These are phyloP conservation scores for Nyctalus aviator DNA, from an alignment of 2,797 vertebrate genomes.

Conservation along the genomic window DNA sequence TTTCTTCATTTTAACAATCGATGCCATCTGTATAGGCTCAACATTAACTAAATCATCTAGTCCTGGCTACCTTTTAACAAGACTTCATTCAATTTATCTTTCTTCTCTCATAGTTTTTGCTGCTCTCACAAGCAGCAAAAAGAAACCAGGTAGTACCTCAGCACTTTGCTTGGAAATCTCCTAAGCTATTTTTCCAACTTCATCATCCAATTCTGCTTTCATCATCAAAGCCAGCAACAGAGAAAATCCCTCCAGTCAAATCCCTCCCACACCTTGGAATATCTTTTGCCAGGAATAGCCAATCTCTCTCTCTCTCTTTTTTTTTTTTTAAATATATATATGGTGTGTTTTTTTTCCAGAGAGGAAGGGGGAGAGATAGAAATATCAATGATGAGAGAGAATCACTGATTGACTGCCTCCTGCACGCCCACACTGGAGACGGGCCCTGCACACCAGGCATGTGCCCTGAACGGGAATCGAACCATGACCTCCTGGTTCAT, in stretches of 20 bases:
- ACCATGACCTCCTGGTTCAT: background rate
- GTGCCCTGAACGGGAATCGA: background rate
- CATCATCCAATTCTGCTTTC: background rate
- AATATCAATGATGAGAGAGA: background rate
- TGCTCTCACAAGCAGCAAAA: conserved; percentile 28
- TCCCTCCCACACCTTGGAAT: background rate
- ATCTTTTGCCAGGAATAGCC: background rate
- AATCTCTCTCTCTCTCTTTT: no score
- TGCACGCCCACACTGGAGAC: background rate
- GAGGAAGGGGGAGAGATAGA: background rate
- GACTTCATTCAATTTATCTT: background rate
- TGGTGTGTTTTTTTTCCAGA: no score
- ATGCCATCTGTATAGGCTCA: conserved; percentile 21
- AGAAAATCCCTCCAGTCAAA: conserved; percentile 25
- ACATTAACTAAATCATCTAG: conserved; percentile 17
- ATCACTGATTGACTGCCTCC: background rate
- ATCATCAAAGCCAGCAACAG: background rate
- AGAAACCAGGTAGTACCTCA: background rate
- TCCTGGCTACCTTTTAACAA: background rate
- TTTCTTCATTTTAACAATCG: conserved; percentile 2
- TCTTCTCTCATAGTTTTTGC: conserved; percentile 19
- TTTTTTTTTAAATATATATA: no score
- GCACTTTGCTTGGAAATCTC: background rate
- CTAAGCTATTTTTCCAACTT: background rate
- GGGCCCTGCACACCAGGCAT: background rate